Base-by-base conservation (phyloP, 2,888 invertebrate species). In the Hedychridium roseum region DNA sequence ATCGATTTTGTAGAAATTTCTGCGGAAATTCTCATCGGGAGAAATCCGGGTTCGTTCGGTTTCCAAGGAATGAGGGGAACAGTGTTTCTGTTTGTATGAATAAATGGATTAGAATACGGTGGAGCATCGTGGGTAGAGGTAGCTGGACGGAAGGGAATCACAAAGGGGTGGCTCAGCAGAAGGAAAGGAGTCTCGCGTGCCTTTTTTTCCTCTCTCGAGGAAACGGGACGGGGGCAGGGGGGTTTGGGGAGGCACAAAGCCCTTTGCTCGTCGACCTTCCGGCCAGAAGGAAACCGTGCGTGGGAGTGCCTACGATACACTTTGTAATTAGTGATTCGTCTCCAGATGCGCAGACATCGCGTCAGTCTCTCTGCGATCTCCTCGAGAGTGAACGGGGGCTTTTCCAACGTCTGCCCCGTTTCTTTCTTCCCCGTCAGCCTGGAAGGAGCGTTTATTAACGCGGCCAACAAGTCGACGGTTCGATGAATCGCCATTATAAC, bases 291-390 rank as follows among this genome's bases (percentile, higher is more conserved):
- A 43, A 52, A 37, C 28, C 27, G 30, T 34, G 37, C 40, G 41
- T 39, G 47, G 51, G 51, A 52, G 47, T 50, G 45, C 51, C 55
- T 39, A 39, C 44, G 50, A 50, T 56, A 60, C 54, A 60, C 52
- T 66, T 62, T 62, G 65, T 63, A 64, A 64, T 60, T 58, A 61
- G 57, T 43, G 47, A n/a, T n/a, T n/a, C n/a, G n/a, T n/a, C n/a
- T n/a, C n/a, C n/a, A n/a, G n/a, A n/a, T n/a, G n/a, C n/a, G n/a
- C n/a, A n/a, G n/a, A n/a, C n/a, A n/a, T n/a, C n/a, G n/a, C 3
- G 4, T 12, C 3, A 27, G 27, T 27, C 27, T 27, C 27, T 27
- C 27, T 27, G 3, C 12, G 27, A 27, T 27, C 27, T 27, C 23
- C 27, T 27, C 9, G 27, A 27, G 27, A 12, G 27, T 12, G n/a